A percentile compares a stretch with the other conserved stretches of the same genome.
Evolutionary conservation across 2,113 vertebrate species (phyloP).

Genomic region (Tapirus terrestris): DNA sequence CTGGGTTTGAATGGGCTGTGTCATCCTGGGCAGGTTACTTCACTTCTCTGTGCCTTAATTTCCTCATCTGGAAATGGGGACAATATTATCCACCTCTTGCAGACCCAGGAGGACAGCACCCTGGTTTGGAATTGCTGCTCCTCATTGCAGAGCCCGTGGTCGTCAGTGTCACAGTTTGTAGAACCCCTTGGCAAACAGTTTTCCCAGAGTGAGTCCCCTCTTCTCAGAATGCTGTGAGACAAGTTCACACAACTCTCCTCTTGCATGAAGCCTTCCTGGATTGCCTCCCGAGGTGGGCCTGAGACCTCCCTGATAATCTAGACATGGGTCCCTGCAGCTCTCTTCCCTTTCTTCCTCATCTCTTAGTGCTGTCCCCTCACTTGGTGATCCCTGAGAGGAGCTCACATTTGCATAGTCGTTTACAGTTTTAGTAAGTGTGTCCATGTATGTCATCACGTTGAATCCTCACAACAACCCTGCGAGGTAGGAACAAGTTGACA

Average conservation of each 20-base stretch:
- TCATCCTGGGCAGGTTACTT: neutral
- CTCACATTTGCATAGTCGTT: neutral
- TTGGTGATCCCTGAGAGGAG: neutral
- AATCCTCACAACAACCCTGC: neutral
- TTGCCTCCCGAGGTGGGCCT: neutral
- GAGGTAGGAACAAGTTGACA: neutral
- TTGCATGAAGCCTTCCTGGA: neutral
- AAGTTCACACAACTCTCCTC: neutral
- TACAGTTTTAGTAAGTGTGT: neutral
- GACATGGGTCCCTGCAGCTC: rapidly evolving
- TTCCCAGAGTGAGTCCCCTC: neutral
- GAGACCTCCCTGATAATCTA: neutral
- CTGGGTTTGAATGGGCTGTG: neutral
- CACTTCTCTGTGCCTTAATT: neutral
- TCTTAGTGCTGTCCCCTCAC: neutral
- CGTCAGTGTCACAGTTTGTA: neutral
- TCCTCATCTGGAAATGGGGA: neutral
- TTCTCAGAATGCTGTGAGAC: neutral
- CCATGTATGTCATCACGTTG: too few relatives aligned
- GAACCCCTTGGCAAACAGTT: neutral
- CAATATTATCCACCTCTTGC: neutral
- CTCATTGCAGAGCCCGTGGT: neutral
- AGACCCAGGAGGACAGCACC: neutral
- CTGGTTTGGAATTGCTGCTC: neutral
- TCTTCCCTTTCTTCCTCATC: neutral